Conservation (phyloP, 2,888 invertebrate genomes). For the Drosophila vallismaia region DNA sequence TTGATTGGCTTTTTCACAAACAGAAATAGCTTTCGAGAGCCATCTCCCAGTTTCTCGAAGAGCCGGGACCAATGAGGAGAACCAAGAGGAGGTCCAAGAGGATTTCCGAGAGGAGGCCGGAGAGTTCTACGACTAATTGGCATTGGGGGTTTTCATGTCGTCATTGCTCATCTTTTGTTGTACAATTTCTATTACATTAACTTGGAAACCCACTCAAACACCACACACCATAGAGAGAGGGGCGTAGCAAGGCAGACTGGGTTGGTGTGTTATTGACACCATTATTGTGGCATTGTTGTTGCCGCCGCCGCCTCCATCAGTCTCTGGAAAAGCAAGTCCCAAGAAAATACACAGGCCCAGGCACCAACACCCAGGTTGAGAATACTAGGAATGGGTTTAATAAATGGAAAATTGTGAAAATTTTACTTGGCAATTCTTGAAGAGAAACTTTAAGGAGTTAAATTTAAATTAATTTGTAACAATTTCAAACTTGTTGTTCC, state of each 20-base stretch:
- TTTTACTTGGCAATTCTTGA: no score
- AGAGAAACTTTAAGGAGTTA: no score
- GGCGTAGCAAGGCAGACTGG: slow-evolving; percentile 10
- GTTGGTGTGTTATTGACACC: slow-evolving; percentile 72
- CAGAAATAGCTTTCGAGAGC: slow-evolving; percentile 46
- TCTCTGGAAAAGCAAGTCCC: slow-evolving; percentile 31
- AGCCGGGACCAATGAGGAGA: no score
- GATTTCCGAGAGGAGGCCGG: neutral
- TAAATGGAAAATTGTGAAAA: neutral
- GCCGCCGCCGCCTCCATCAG: slow-evolving; percentile 26
- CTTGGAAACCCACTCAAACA: slow-evolving; percentile 42
- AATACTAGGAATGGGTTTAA: neutral
- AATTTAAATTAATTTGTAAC: no score
- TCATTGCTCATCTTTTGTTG: slow-evolving; percentile 75
- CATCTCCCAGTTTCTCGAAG: neutral
- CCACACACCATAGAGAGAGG: no score
- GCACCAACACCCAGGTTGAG: neutral
- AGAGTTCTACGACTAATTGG: slow-evolving; percentile 62
- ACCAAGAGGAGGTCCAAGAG: no score
- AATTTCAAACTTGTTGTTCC: no score
- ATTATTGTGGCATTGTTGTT: slow-evolving; percentile 55
- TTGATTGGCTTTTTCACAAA: slow-evolving; percentile 78
- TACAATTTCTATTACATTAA: slow-evolving; percentile 77
- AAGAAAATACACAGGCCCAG: slow-evolving; percentile 16
- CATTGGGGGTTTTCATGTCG: slow-evolving; percentile 75